Base-by-base conservation (phyloP, 2,888 invertebrate species). In the Thysanoteuthis rhombus region DNA sequence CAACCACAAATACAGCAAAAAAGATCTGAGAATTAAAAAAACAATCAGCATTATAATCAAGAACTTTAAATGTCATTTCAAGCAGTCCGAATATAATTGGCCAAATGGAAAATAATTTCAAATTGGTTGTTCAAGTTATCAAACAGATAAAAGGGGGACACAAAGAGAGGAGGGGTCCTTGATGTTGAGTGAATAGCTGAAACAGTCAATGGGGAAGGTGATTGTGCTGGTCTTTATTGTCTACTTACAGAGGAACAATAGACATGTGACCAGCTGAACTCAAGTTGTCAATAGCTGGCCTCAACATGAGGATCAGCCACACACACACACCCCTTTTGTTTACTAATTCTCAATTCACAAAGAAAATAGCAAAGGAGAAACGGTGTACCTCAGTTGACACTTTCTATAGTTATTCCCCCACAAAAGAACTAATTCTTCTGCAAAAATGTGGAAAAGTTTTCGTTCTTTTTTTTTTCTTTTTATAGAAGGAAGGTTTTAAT, bases 61-160 rank as follows among this genome's bases (percentile, higher is more conserved):
- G 75, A 75, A 75, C 75, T 75, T n/a, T 4, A 75, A 75, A 75
- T n/a, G n/a, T 1, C 75, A 75, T 75, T 75, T 75, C 10, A 75
- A 75, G 75, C n/a, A n/a, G n/a, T 75, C 16, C 2, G 16, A 75
- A 52, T 52, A 52, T 52, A 52, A 75, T 75, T 75, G 75, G n/a
- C n/a, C 75, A n/a, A 75, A 75, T n/a, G 16, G 19, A 75, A 75
- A 75, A 16, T 75, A 36, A 75, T 75, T 75, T 75, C 75, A n/a
- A 75, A 75, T 75, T 75, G 75, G n/a, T n/a, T 75, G 75, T 75
- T 75, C n/a, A 75, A 75, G 75, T 75, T 75, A 75, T n/a, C 75
- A 75, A 75, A 75, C n/a, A 75, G 75, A 75, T 75, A 75, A 75
- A 75, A 19, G 36, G n/a, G 8, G 75, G 12, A 75, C n/a, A 75